Percentiles rank a stretch among this genome's conserved stretches.
Evolutionary conservation across 2,113 vertebrate genomes (phyloP).

Genomic region (Lanius collurio): DNA sequence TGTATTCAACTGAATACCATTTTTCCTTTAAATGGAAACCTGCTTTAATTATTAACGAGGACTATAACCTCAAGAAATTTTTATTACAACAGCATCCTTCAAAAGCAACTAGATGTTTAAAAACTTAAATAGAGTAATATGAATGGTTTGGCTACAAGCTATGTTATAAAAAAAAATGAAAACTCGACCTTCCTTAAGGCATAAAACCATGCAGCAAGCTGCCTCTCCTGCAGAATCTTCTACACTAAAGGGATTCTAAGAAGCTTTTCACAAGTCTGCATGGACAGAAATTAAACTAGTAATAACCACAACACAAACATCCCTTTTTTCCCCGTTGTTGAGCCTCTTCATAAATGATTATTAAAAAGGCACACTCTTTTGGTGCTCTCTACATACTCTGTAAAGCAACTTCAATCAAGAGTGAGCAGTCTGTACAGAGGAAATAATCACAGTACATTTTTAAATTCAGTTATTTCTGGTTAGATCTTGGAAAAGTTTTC

Average conservation of each 20-base stretch:
- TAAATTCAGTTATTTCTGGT: not conserved
- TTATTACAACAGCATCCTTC: not conserved
- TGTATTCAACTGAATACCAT: not conserved
- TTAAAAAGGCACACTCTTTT: not conserved
- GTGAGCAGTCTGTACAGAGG: not conserved
- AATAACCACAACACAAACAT: not conserved
- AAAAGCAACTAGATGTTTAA: constrained; percentile 31
- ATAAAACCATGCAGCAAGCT: not conserved
- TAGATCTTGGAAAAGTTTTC: not conserved
- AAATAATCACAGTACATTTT: not conserved
- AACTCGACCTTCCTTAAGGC: not conserved
- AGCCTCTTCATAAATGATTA: not conserved
- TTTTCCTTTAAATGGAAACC: constrained; percentile 23
- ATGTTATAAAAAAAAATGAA: not conserved
- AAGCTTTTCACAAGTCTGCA: not conserved
- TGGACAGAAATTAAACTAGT: not conserved
- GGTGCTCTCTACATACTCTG: not conserved
- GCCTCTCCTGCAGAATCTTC: not conserved
- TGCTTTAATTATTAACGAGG: constrained; percentile 26
- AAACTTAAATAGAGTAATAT: constrained; percentile 15
- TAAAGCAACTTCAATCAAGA: not conserved
- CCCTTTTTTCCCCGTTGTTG: not conserved
- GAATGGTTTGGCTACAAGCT: not conserved
- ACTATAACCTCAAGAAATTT: not conserved
- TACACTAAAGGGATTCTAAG: not conserved